Conservation (phyloP, 2,888 invertebrate species). For the Oasisia sp. region DNA sequence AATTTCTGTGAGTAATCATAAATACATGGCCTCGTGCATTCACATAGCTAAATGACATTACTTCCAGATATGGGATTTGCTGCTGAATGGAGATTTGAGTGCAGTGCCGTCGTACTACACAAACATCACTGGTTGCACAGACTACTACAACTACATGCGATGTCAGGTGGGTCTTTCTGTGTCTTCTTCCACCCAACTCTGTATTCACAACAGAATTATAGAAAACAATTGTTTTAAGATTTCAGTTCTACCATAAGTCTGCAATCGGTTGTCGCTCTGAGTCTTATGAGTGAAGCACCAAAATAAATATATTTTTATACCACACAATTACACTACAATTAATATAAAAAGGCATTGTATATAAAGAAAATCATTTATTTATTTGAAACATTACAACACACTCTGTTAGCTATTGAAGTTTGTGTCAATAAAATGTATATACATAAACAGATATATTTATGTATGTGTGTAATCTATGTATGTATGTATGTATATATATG, state of each 20-base stretch:
- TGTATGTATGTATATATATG: too few relatives aligned
- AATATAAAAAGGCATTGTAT: too few relatives aligned
- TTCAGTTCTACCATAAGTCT: not conserved
- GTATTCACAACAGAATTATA: not conserved
- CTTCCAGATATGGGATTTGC: conserved; percentile 69
- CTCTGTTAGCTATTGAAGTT: too few relatives aligned
- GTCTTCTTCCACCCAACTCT: not conserved
- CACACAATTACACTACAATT: too few relatives aligned
- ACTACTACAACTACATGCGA: conserved; percentile 59
- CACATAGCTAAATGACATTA: not conserved
- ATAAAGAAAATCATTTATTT: too few relatives aligned
- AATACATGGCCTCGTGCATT: not conserved
- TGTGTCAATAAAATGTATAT: too few relatives aligned
- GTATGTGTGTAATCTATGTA: too few relatives aligned
- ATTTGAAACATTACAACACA: too few relatives aligned
- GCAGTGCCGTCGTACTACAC: conserved; percentile 55
- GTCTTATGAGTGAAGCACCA: not conserved
- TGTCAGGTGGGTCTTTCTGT: conserved; percentile 46
- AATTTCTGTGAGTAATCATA: not conserved
- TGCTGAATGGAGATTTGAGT: conserved; percentile 59
- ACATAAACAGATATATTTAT: too few relatives aligned
- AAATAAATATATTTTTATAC: too few relatives aligned
- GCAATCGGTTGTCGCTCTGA: not conserved
- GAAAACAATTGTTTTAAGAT: not conserved
- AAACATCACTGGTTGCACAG: conserved; percentile 57